A percentile compares a stretch with the other conserved stretches of the same genome.
phyloP scores from a whole-genome alignment of 2,888 invertebrate species.

The Tetragonisca angustula region DNA sequence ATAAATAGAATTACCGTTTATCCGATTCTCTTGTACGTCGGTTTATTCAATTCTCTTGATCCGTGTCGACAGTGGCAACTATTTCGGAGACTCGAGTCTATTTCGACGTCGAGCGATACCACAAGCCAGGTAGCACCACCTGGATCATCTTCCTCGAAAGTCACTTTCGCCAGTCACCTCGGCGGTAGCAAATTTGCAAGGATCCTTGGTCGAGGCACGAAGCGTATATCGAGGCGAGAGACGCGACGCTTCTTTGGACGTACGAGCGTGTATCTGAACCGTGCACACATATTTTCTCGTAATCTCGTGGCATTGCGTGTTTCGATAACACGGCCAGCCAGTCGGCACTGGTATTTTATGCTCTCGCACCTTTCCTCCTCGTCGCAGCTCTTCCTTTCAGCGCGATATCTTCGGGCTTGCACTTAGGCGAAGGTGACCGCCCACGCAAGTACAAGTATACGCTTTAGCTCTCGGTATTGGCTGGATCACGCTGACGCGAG shows the following conservation, averaged over 20 bases:
- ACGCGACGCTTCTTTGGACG: constrained; percentile 38
- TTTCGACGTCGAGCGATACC: neutral
- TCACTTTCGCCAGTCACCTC: constrained; percentile 1
- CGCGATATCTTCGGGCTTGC: constrained; percentile 73
- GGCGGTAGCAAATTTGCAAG: constrained; percentile 53
- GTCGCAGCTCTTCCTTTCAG: constrained; percentile 72
- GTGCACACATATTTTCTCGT: constrained; percentile 68
- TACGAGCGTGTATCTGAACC: constrained; percentile 55
- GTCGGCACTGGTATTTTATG: constrained; percentile 79
- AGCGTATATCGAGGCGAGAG: constrained; percentile 23
- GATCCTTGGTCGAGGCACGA: constrained; percentile 29
- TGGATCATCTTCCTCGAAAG: neutral
- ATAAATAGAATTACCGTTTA: constrained; percentile 28
- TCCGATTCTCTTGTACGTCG: neutral
- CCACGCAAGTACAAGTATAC: constrained; percentile 46
- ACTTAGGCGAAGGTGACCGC: constrained; percentile 70
- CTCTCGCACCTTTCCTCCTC: constrained; percentile 75
- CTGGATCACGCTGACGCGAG: constrained; percentile 57
- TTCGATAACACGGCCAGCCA: constrained; percentile 78
- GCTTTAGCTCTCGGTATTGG: constrained; percentile 39
- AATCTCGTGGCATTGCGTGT: constrained; percentile 82
- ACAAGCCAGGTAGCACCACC: neutral
- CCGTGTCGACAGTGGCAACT: constrained; percentile 7
- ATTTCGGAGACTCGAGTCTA: neutral
- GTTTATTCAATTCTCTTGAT: constrained; percentile 18